Evolutionary conservation across 37 sponge, comb jelly and placozoan genomes (phyloP), one percentile per base, ranked within the genome.

Genomic region (Agelas oroides): DNA sequence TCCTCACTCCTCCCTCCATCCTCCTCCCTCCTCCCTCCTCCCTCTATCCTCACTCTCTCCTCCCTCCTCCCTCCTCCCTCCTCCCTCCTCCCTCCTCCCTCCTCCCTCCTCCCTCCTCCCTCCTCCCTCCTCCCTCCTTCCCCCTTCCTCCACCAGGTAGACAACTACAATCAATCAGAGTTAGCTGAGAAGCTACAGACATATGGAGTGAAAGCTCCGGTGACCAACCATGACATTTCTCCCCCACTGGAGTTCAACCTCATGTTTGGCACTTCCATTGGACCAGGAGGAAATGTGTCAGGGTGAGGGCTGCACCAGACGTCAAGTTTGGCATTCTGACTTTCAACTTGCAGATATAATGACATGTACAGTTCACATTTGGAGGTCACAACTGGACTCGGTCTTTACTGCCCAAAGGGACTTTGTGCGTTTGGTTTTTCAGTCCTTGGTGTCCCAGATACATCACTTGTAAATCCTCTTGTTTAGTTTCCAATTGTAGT

Each of bases 231-330:
- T 59, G 80, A 79, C 53, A 57, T 98, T 12, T 89, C 95, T 19
- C 81, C 87, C 15, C 99, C 99, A 30, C 14, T 91, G 37, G 87
- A 89, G 54, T 96, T 98, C 76, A 98, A 98, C 68, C 95, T 98
- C 54, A 98, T 98, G 99, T 98, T 98, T 73, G 70, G 78, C 14
- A 98, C 99, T 0, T 78, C 80, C 39, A 95, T 98, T 52, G 99
- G 99, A 18, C 99, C 99, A 15, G 88, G 95, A 28, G 89, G 87
- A 13, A 66, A 72, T 32, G 74, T 90, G n/a, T 60, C 93, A 35
- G 89, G 91, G 92, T 96, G 35, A 60, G 88, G 11, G 6, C 39
- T 53, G 24, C 20, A 19, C 11, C 8, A 58, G 24, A n/a, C 77
- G n/a, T n/a, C n/a, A n/a, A n/a, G n/a, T n/a, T n/a, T n/a, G n/a